Evolutionary conservation across 2,888 invertebrate species (phyloP), one percentile per base, ranked within the genome.

Genomic region (Mythimna albipuncta): DNA sequence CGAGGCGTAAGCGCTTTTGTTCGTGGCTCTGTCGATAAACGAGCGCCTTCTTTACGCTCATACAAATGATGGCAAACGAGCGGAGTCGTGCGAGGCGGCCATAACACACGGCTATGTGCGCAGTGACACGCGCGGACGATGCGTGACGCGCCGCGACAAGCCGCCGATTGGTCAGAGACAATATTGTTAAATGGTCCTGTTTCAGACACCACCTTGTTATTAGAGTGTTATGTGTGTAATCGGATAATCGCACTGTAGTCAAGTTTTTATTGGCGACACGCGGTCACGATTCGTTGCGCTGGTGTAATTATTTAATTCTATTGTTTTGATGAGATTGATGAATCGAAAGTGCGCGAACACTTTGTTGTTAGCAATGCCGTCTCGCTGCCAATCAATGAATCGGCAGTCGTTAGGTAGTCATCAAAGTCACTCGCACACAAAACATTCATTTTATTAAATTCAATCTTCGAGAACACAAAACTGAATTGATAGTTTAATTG

Each of bases 1-100:
- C 93, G 94, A 94, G 93, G 91, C 89, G 88, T 93, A 93, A 94
- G 92, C 90, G 92, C 93, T 92, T 94, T 95, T 95, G 95, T 95
- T 94, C 92, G 92, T 90, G 91, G 91, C 89, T 91, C 89, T 91
- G 89, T 91, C 91, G 91, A 92, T 93, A 92, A 94, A 94, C 91
- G 93, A 86, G 89, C 81, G 87, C 85, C 87, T 88, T 85, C 86
- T 90, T 90, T 90, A 89, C 88, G 89, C 89, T 88, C 85, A 82
- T 87, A 90, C 90, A 89, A 90, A 90, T 91, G 89, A 89, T 87
- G 84, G 89, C 85, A 79, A 86, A 61, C 61, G 41, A 61, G 61
- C 61, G 13, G 61, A 88, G 87, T 91, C 92, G 90, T 91, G 92
- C 89, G 89, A 89, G 87, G 81, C 80, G 87, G 87, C 88, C 85